Percentiles rank a stretch among this genome's conserved stretches.
These are phyloP conservation scores for Drosophila nebulosa DNA, from an alignment of 1,140 invertebrate genomes.

Conservation along the genomic window DNA sequence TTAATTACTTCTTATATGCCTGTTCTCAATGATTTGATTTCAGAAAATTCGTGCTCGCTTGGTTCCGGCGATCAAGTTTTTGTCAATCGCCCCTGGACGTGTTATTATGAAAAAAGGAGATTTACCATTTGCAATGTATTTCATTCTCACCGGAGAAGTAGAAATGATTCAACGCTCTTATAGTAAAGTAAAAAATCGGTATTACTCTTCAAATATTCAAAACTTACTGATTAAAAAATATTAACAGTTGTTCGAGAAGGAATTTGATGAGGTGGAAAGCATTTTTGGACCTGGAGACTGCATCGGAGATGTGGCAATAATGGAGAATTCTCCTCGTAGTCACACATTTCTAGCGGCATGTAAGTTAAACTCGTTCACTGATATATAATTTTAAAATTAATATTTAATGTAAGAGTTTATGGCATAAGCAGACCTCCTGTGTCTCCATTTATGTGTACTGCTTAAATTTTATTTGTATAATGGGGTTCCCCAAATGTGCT, in stretches of 20 bases:
- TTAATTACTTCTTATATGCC: neutral
- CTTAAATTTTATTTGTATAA: constrained; percentile 4
- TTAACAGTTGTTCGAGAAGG: neutral
- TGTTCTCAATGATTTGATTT: neutral
- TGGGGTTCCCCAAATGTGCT: constrained; percentile 11
- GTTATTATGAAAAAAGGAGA: constrained; percentile 29
- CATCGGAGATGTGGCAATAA: constrained; percentile 37
- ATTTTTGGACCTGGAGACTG: constrained; percentile 49
- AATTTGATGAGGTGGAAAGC: neutral
- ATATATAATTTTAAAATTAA: neutral
- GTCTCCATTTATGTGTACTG: neutral
- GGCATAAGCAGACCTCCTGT: neutral
- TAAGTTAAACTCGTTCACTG: constrained; percentile 10
- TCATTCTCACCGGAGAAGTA: constrained; percentile 44
- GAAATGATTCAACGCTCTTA: constrained; percentile 5
- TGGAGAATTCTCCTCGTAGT: constrained; percentile 15
- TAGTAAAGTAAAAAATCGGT: neutral
- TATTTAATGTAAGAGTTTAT: no score
- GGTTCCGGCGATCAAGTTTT: constrained; percentile 29
- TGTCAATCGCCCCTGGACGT: constrained; percentile 29
- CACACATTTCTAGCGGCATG: constrained; percentile 29
- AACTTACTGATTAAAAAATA: neutral
- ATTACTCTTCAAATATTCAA: neutral
- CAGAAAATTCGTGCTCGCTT: constrained; percentile 47
- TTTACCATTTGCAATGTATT: constrained; percentile 24